A percentile compares a stretch with the other conserved stretches of the same genome.
Evolutionary conservation across 2,888 invertebrate species (phyloP).

Genomic region (Cosmia trapezina): DNA sequence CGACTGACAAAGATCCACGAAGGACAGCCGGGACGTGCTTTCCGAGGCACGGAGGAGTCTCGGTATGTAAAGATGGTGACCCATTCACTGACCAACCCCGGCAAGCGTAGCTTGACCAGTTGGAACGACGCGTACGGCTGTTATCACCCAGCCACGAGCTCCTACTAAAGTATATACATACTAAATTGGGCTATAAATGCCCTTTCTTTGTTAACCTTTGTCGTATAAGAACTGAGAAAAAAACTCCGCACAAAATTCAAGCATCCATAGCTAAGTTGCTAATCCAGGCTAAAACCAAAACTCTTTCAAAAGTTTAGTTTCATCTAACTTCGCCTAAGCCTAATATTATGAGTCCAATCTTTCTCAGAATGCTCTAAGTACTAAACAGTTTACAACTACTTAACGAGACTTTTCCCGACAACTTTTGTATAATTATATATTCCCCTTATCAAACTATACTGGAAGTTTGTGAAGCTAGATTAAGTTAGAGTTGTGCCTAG

Average conservation of each 20-base stretch:
- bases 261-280: not conserved
- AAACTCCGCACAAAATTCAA: not conserved
- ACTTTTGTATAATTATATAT: slow-evolving; percentile 51
- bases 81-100: no score
- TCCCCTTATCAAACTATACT: slow-evolving; percentile 39
- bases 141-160: no score
- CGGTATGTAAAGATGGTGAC: no score
- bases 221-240: not conserved
- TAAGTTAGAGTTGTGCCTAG: slow-evolving; percentile 36
- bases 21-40: no score
- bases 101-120: no score
- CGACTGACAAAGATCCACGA: no score
- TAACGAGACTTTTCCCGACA: slow-evolving; percentile 26
- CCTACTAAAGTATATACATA: no score
- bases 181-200: no score
- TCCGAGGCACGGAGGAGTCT: no score
- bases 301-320: slow-evolving; percentile 23
- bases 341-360: slow-evolving; percentile 29
- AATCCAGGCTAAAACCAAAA: slow-evolving; percentile 22
- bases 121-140: no score
- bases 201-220: not conserved
- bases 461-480: slow-evolving; percentile 48
- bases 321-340: slow-evolving; percentile 30
- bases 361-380: slow-evolving; percentile 36
- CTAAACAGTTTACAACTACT: slow-evolving; percentile 38